Percentiles rank a stretch among this genome's conserved stretches.
Evolutionary conservation across 1,140 invertebrate genomes (phyloP).

Genomic region (Yoshiicerus persimilis): DNA sequence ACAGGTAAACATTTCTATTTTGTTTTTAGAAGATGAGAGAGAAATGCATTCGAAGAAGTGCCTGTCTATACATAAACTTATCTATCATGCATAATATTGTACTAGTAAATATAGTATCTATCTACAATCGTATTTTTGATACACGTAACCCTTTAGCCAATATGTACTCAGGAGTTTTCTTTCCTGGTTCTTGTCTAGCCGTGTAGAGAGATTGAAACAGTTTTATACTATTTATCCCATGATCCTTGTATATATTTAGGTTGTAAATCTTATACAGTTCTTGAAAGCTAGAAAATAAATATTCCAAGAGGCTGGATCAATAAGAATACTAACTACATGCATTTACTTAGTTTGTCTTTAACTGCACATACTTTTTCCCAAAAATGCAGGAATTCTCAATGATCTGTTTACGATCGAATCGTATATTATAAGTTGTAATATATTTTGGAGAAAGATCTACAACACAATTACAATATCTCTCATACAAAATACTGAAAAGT

Average conservation of each 20-base stretch:
- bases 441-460: too few species aligned
- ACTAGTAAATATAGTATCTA: background rate
- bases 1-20: constrained; percentile 66
- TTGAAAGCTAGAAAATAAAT: background rate
- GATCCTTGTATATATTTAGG: background rate
- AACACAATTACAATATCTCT: too few species aligned
- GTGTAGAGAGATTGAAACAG: background rate
- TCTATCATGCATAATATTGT: background rate
- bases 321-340: background rate
- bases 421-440: too few species aligned
- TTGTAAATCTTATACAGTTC: background rate
- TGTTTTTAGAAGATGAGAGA: background rate
- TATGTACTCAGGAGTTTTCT: background rate
- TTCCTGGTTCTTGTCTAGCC: background rate
- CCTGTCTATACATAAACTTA: background rate
- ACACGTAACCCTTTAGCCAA: background rate
- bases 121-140: background rate
- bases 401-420: too few species aligned
- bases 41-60: background rate
- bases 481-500: too few species aligned
- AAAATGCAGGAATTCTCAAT: too few species aligned
- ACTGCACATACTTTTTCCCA: too few species aligned
- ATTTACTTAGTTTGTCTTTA: background rate
- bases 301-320: background rate
- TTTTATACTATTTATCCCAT: background rate